Evolutionary conservation across 2,797 vertebrate species (phyloP).

Genomic region (Denticeps clupeoides): DNA sequence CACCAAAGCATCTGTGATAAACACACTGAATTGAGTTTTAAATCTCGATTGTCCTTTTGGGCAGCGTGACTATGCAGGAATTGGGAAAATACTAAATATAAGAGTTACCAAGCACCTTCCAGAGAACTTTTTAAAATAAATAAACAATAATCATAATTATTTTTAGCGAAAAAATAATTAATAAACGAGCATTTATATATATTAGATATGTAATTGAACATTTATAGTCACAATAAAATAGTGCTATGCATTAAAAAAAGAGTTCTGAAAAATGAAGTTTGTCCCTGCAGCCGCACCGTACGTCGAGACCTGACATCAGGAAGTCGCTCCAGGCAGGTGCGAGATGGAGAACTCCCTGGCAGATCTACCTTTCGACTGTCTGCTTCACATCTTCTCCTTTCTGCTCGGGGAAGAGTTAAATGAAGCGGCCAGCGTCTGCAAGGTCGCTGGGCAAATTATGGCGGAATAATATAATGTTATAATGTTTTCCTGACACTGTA

Average conservation of each 20-base stretch:
- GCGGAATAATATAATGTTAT: neutral
- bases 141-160: no score
- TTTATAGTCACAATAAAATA: no score
- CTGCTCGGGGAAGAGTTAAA: slow-evolving; percentile 54
- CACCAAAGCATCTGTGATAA: no score
- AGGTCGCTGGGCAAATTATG: slow-evolving; percentile 44
- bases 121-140: no score
- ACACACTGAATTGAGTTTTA: no score
- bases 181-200: no score
- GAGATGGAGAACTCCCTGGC: neutral
- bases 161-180: no score
- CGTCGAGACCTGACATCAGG: neutral
- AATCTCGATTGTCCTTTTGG: no score
- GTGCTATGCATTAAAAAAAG: neutral
- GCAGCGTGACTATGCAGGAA: no score
- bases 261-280: neutral
- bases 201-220: no score
- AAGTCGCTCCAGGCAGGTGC: neutral
- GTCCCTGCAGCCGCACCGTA: neutral
- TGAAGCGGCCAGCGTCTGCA: slow-evolving; percentile 50
- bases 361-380: slow-evolving; percentile 45
- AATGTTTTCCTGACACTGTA: neutral
- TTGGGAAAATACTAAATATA: no score
- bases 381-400: slow-evolving; percentile 57
- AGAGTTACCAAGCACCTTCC: no score